A percentile compares a stretch with the other conserved stretches of the same genome.
phyloP scores from a whole-genome alignment of 1,140 invertebrate species.

The Drosophila varians region DNA sequence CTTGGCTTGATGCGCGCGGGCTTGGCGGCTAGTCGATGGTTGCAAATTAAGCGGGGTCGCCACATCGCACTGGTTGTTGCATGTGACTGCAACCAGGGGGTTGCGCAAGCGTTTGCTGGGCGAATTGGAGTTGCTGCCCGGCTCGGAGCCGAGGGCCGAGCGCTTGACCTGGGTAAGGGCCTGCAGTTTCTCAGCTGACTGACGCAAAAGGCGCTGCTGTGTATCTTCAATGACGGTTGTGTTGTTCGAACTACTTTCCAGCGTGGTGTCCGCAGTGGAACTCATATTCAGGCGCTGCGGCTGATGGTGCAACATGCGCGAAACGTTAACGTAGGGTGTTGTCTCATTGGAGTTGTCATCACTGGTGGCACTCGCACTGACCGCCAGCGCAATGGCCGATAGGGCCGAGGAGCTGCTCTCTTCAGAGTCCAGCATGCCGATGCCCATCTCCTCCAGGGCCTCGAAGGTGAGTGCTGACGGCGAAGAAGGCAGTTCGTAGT shows the following conservation, averaged over 20 bases:
- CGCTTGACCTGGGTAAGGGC: slow-evolving; percentile 48
- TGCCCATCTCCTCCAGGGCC: slow-evolving; percentile 79
- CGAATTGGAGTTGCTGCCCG: slow-evolving; percentile 64
- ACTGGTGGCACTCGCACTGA: slow-evolving; percentile 60
- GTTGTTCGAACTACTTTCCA: slow-evolving; percentile 43
- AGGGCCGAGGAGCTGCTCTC: slow-evolving; percentile 78
- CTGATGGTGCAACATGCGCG: slow-evolving; percentile 64
- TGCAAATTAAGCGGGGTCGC: slow-evolving; percentile 46
- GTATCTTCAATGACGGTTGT: slow-evolving; percentile 45
- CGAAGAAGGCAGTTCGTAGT: slow-evolving; percentile 67
- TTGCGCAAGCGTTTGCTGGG: slow-evolving; percentile 67
- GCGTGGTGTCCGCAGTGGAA: slow-evolving; percentile 44
- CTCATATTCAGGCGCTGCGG: slow-evolving; percentile 42
- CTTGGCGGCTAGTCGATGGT: slow-evolving; percentile 74
- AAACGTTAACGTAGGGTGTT: slow-evolving; percentile 60
- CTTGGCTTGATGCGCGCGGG: slow-evolving; percentile 43
- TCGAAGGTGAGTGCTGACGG: slow-evolving; percentile 67
- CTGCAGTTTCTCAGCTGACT: slow-evolving; percentile 44
- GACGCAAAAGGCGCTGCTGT: slow-evolving; percentile 22
- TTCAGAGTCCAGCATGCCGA: slow-evolving; percentile 81
- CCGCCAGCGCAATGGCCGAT: slow-evolving; percentile 63
- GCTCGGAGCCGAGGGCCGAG: slow-evolving; percentile 23
- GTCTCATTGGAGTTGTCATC: slow-evolving; percentile 81
- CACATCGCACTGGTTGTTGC: slow-evolving; percentile 24
- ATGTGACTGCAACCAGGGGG: slow-evolving; percentile 64